Evolutionary conservation across 2,888 invertebrate genomes (phyloP).

Genomic region (Lepidocyrtinus sp.): DNA sequence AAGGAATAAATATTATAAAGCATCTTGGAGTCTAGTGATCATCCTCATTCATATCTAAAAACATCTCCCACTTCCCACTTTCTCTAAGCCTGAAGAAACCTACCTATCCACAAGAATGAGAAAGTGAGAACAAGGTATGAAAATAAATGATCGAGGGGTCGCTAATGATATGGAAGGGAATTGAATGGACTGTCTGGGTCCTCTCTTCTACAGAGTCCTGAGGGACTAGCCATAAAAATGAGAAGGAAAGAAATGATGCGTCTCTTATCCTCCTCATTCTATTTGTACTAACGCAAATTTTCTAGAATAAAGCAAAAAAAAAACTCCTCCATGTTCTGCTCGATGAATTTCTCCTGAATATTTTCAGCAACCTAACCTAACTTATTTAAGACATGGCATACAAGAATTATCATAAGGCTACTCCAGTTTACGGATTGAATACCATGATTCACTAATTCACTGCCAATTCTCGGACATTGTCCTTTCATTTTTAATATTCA

Average conservation of each 20-base stretch:
- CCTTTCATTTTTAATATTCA: too few relatives aligned
- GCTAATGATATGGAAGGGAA: conserved; percentile 70
- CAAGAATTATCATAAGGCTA: too few relatives aligned
- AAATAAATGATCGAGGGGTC: conserved; percentile 64
- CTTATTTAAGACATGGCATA: too few relatives aligned
- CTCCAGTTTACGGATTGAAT: too few relatives aligned
- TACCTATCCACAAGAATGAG: not conserved
- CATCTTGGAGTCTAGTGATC: not conserved
- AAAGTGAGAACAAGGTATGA: conserved; percentile 43
- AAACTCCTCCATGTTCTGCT: too few relatives aligned
- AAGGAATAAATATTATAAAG: conserved; percentile 5
- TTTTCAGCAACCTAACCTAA: too few relatives aligned
- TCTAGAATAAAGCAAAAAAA: too few relatives aligned
- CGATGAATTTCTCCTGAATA: too few relatives aligned
- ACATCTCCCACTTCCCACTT: too few relatives aligned
- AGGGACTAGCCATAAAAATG: conserved; percentile 38
- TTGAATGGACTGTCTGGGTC: conserved; percentile 59
- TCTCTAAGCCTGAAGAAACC: not conserved
- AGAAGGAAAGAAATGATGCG: conserved; percentile 21
- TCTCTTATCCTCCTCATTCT: not conserved
- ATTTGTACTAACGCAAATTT: too few relatives aligned
- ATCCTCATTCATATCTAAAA: not conserved
- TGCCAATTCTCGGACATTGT: too few relatives aligned
- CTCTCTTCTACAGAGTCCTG: conserved; percentile 29
- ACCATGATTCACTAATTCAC: too few relatives aligned